Evolutionary conservation across 2,797 vertebrate species (phyloP), one percentile per base, ranked within the genome.

Genomic region (Etheostoma perlongum): DNA sequence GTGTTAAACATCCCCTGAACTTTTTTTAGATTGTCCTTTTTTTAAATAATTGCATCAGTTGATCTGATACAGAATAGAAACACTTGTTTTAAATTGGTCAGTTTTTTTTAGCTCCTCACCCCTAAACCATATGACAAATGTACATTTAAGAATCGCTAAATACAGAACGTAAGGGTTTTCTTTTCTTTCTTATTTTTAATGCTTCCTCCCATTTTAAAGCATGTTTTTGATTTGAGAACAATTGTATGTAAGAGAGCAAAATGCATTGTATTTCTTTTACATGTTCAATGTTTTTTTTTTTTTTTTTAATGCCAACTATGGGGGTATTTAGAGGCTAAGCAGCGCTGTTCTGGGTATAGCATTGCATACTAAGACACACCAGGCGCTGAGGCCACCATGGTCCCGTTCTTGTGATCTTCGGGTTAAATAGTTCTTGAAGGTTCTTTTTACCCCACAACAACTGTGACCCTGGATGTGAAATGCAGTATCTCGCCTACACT

Each of bases 1-100:
- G 1, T 81, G 84, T 81, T 19, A 79, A 78, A 79, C 67, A 47
- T 48, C 40, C 67, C 55, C 72, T 42, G 19, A 77, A 76, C 70
- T 64, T 23, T 52, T 82, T 86, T 89, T 85, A 80, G 40, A 64
- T 83, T 85, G 11, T 83, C 58, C 57, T 30, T 30, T 30, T 44
- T 42, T 44, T 91, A 88, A 92, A 79, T 87, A 92, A 93, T 90
- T 89, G 83, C 76, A 92, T 95, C 95, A 95, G 94, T 95, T 95
- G 95, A 95, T 67, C 95, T 95, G 95, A 95, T 93, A 57, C 88
- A 83, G 71, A 74, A n/a, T 69, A 80, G 60, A 72, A 72, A 48
- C 15, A 21, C 49, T 67, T 67, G 25, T 9, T 46, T 74, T 55
- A 21, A 66, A 66, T 74, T 75, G 78, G 46, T 82, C 58, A 30